Base-by-base conservation (phyloP, 1,140 invertebrate species). In the Drosophila pallidifrons region DNA sequence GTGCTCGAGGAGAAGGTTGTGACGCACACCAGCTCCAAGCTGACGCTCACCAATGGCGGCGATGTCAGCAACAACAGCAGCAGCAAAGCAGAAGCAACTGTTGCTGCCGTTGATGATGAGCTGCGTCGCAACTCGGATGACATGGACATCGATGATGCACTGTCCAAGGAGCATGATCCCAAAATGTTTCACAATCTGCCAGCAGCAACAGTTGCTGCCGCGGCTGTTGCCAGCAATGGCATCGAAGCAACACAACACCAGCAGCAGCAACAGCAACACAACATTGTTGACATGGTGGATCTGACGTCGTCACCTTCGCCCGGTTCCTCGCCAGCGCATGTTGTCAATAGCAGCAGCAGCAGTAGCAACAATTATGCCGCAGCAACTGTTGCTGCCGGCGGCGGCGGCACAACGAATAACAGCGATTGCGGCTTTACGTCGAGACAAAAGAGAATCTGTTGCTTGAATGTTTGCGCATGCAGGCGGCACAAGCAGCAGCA, bases 81-180 rank as follows among this genome's bases (percentile, higher is more conserved):
- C 46, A 52, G 10, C 49, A 52, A 38, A 10, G 28, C 49, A 13
- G 49, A 71, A 77, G 79, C 16, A 41, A 25, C 30, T 10, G 51
- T 28, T 55, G 49, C n/a, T 6, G 69, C 65, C 46, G 87, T 83
- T 1, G 46, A 65, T 0, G 83, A 90, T 38, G 86, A 85, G 13
- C 51, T 49, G 16, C 86, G 90, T 11, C 79, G 88, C 32, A 87
- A 91, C 67, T 92, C 91, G 1, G 91, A 92, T 51, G 91, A 92
- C 67, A 92, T 92, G 91, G 91, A 92, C n/a, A 92, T 92, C 15
- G 91, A 92, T 64, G 88, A 91, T 71, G 72, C 80, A 30, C 46
- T 92, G 5, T 82, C 89, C 49, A 80, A 81, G 45, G 76, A 86
- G 57, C 91, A 92, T 55, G 85, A 92, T 71, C 91, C 91, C 1